Evolutionary conservation across 2,113 vertebrate genomes (phyloP).

Genomic region (Triplophysa dalaica): DNA sequence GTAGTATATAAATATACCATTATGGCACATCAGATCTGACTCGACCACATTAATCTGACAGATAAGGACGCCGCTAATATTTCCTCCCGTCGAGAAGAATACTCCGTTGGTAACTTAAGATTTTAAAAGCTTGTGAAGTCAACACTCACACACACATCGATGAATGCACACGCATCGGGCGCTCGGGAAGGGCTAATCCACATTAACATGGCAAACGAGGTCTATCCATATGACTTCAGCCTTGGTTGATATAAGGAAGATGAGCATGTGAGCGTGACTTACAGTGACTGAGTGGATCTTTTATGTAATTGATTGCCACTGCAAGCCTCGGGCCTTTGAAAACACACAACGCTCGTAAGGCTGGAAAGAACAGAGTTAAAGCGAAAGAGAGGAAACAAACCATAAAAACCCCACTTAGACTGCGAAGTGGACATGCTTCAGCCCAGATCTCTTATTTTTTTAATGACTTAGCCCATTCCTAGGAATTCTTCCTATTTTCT

Average conservation of each 20-base stretch:
- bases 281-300: constrained; percentile 39
- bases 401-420: not conserved
- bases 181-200: constrained; percentile 21
- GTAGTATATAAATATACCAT: constrained; percentile 23
- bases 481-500: constrained; percentile 26
- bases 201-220: constrained; percentile 5
- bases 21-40: constrained; percentile 14
- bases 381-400: not conserved
- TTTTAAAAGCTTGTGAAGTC: constrained; percentile 21
- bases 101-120: constrained; percentile 12
- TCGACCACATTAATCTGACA: constrained; percentile 21
- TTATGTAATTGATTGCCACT: constrained; percentile 39
- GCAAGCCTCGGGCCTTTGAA: constrained; percentile 12
- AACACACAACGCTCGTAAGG: not conserved
- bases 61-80: constrained; percentile 20
- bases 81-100: not conserved
- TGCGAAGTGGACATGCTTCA: constrained; percentile 48
- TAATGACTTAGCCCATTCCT: constrained; percentile 40
- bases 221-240: not conserved
- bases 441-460: constrained; percentile 40
- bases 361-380: not conserved
- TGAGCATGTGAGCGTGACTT: not conserved
- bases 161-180: not conserved
- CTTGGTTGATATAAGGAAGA: constrained; percentile 15
- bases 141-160: not conserved